Evolutionary conservation across 2,113 vertebrate species (phyloP).

Genomic region (Podiceps cristatus): DNA sequence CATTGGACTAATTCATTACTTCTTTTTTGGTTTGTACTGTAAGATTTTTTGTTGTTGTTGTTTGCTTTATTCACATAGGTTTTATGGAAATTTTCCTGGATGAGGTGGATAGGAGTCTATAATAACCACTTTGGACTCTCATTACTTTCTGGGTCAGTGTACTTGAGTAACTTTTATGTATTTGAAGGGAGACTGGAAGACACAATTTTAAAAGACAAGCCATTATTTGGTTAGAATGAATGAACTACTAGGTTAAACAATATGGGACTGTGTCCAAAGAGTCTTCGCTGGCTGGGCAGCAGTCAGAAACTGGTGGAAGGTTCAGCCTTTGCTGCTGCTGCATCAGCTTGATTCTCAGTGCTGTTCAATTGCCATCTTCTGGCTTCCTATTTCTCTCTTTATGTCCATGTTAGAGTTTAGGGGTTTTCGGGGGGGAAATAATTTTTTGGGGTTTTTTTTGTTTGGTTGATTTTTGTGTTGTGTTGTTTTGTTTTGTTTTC

Average conservation of each 20-base stretch:
- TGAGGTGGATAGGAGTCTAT: neutral
- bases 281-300: neutral
- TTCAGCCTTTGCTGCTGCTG: neutral
- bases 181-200: neutral
- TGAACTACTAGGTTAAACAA: neutral
- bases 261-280: neutral
- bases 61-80: neutral
- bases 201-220: neutral
- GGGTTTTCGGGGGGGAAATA: accelerated
- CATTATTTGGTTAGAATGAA: neutral
- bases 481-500: neutral
- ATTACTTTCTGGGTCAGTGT: neutral
- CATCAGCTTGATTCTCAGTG: neutral
- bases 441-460: too few species aligned
- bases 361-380: neutral
- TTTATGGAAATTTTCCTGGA: neutral
- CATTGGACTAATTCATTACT: neutral
- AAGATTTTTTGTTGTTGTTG: neutral
- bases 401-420: accelerated
- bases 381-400: neutral
- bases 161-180: neutral
- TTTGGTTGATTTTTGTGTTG: too few species aligned
- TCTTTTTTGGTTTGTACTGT: neutral
- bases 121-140: neutral
- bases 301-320: neutral